phyloP scores from a whole-genome alignment of 1,140 invertebrate genomes.

The Drosophila funebris region DNA sequence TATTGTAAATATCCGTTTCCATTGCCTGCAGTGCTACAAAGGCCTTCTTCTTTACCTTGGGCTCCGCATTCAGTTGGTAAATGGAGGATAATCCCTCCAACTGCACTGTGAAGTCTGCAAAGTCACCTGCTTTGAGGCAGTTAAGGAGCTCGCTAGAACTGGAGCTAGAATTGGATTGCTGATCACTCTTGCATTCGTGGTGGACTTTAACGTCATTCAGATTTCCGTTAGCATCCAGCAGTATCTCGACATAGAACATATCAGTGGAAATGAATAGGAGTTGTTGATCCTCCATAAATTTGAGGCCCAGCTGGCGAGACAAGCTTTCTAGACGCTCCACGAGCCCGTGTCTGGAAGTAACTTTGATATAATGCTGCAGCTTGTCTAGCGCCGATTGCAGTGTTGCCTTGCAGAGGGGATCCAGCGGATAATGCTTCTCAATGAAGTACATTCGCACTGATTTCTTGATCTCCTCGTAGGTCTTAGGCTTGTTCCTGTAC shows the following conservation, averaged over 20 bases:
- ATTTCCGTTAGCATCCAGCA: conserved; percentile 91
- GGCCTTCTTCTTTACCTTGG: conserved; percentile 96
- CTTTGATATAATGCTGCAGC: conserved; percentile 96
- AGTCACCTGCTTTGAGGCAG: conserved; percentile 92
- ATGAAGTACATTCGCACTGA: conserved; percentile 92
- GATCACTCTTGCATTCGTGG: conserved; percentile 84
- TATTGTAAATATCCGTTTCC: conserved; percentile 94
- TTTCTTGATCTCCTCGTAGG: conserved; percentile 93
- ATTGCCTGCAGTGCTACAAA: conserved; percentile 95
- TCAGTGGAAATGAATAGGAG: conserved; percentile 95
- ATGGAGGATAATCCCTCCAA: conserved; percentile 95
- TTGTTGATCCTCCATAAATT: conserved; percentile 80
- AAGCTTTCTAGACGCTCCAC: conserved; percentile 96
- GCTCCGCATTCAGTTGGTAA: conserved; percentile 97
- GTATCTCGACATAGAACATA: conserved; percentile 98
- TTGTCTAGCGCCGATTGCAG: conserved; percentile 96
- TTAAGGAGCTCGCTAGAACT: conserved; percentile 86
- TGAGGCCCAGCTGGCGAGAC: conserved; percentile 91
- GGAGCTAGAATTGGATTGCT: conserved; percentile 87
- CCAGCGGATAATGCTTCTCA: conserved; percentile 93
- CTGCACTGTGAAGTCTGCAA: conserved; percentile 96
- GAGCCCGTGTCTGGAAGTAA: conserved; percentile 94
- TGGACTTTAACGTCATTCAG: conserved; percentile 94
- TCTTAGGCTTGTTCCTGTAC: conserved; percentile 86
- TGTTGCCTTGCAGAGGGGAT: conserved; percentile 92